Base-by-base conservation (phyloP, 2,797 vertebrate genomes). In the Pteropus rufus region DNA sequence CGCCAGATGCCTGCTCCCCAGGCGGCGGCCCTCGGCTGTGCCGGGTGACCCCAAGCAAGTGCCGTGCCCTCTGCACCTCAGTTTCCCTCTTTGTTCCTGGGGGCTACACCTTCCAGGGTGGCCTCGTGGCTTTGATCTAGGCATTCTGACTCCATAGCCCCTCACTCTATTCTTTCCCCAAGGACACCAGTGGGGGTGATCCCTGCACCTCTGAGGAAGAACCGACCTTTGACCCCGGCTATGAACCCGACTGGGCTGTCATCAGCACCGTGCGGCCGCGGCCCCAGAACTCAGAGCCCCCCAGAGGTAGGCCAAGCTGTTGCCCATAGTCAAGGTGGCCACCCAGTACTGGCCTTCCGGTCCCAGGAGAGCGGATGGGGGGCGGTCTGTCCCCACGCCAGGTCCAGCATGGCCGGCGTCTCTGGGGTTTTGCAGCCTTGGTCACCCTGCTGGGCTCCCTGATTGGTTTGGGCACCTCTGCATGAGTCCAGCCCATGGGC, bases 221-320 rank as follows among this genome's bases (percentile, higher is more conserved):
- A 6, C 99, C 99, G 0, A 98, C 98, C 81, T 99, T 99, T 84
- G 99, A 99, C 96, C 99, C 99, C 0, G 99, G 99, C 0, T 99
- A 99, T 52, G 99, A 99, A 95, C 99, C 99, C 0, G 99, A 99
- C 97, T 99, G 99, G 99, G 99, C 99, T 0, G 99, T 99, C 18
- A 99, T 99, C 98, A 99, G 99, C 98, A 99, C 99, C 0, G 99
- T 99, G 98, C 99, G 99, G 95, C 98, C 97, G 0, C 95, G 60
- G 52, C 36, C 82, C 29, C 97, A 75, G 15, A 82, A 76, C 16
- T 89, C 96, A 1, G 98, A 98, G n/a, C 79, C 91, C 39, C 6
- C 19, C 1, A 95, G 65, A 97, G 97, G 97, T 97, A 95, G 64
- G 93, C 52, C 3, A 9, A 44, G 39, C 41, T 31, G 49, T 72